Conservation (phyloP, 2,888 invertebrate species). For the Chalcis sispes region DNA sequence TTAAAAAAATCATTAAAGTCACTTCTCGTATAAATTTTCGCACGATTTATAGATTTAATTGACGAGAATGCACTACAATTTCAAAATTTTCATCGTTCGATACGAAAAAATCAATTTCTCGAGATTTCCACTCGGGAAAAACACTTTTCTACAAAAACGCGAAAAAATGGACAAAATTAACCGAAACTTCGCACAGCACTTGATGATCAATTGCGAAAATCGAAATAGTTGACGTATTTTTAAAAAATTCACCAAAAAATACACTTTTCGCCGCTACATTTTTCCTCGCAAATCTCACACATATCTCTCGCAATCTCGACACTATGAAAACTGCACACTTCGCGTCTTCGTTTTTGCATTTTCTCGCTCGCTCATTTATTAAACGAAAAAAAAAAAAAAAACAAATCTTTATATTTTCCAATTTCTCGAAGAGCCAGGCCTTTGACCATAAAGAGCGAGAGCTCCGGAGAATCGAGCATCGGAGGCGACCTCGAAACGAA, state of each 20-base stretch:
- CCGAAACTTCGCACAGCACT: neutral
- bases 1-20: slow-evolving; percentile 40
- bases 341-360: neutral
- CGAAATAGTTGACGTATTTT: neutral
- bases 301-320: too few relatives aligned
- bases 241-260: slow-evolving; percentile 5
- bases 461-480: neutral
- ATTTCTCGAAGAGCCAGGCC: neutral
- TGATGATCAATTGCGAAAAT: neutral
- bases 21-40: slow-evolving; percentile 41
- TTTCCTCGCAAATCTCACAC: neutral
- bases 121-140: neutral
- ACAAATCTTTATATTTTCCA: neutral
- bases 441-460: slow-evolving; percentile 34
- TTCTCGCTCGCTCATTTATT: neutral
- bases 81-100: neutral
- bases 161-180: neutral
- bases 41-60: slow-evolving; percentile 48
- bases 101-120: neutral
- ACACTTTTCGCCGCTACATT: slow-evolving; percentile 10
- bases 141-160: neutral
- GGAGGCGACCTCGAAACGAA: slow-evolving; percentile 40
- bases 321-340: neutral
- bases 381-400: neutral
- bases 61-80: slow-evolving; percentile 8